These are phyloP conservation scores for Lysiphlebus fabarum DNA, from an alignment of 1,140 invertebrate genomes.

Conservation along the genomic window DNA sequence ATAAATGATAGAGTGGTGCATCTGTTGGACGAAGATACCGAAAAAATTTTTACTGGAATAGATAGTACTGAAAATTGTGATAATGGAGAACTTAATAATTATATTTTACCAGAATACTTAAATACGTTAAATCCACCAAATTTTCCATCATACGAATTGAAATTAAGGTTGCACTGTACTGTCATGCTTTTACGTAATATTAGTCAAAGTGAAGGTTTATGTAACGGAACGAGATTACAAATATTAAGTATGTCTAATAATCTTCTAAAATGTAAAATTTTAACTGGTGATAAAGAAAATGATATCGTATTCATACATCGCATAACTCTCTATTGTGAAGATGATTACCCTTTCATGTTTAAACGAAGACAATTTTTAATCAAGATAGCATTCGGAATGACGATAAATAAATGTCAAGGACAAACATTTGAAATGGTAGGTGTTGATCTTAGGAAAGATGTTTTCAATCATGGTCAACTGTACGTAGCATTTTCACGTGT, in stretches of 20 bases:
- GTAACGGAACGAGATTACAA: conserved; percentile 26
- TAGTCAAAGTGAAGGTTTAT: conserved; percentile 14
- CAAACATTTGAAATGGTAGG: conserved; percentile 37
- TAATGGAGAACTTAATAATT: conserved; percentile 17
- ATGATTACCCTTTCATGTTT: background rate
- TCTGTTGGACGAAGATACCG: conserved; percentile 17
- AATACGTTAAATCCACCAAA: conserved; percentile 27
- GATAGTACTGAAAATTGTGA: conserved; percentile 19
- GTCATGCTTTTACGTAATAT: conserved; percentile 12
- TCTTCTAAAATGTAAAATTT: conserved; percentile 29
- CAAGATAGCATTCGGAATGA: conserved; percentile 1
- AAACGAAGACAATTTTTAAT: conserved; percentile 12
- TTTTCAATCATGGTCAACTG: conserved; percentile 37
- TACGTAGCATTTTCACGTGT: conserved; percentile 18
- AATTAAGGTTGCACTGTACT: background rate
- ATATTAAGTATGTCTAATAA: conserved; percentile 24
- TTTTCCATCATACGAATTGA: conserved; percentile 15
- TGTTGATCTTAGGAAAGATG: conserved; percentile 34
- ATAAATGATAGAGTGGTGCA: conserved; percentile 29
- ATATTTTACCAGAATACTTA: conserved; percentile 28
- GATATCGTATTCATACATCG: conserved; percentile 22
- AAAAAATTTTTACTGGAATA: conserved; percentile 16
- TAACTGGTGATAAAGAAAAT: conserved; percentile 26
- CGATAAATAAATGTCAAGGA: conserved; percentile 22
- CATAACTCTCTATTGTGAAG: conserved; percentile 18